These are phyloP conservation scores for Erannis defoliaria DNA, from an alignment of 2,888 invertebrate species.

Conservation along the genomic window DNA sequence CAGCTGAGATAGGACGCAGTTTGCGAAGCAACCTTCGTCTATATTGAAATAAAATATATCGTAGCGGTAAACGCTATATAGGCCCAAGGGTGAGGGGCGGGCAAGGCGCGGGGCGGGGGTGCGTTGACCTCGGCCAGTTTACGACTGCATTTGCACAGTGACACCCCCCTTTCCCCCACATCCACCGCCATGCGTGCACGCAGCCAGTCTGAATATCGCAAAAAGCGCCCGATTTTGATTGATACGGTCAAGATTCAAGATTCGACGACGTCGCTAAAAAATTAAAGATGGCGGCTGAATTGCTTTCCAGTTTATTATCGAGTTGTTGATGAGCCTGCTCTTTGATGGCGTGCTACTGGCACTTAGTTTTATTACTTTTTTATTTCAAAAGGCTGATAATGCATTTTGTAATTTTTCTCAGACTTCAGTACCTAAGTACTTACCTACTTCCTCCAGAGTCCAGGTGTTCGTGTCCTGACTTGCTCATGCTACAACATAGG, in stretches of 20 bases:
- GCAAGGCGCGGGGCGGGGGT: constrained; percentile 62
- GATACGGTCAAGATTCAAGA: constrained; percentile 67
- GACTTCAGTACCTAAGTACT: background rate
- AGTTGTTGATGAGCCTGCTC: constrained; percentile 45
- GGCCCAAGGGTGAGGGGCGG: constrained; percentile 55
- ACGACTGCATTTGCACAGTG: constrained; percentile 85
- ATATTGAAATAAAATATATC: constrained; percentile 60
- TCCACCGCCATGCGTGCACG: constrained; percentile 68
- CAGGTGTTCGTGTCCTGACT: too few relatives aligned
- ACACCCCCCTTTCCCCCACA: constrained; percentile 65
- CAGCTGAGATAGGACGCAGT: constrained; percentile 38
- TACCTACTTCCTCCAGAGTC: too few relatives aligned
- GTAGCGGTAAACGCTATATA: constrained; percentile 76
- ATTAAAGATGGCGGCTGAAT: constrained; percentile 60
- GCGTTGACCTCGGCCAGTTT: constrained; percentile 80
- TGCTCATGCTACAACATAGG: too few relatives aligned
- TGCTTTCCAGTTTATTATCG: constrained; percentile 56
- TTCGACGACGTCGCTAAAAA: constrained; percentile 62
- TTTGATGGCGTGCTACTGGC: constrained; percentile 28
- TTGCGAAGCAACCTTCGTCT: constrained; percentile 32
- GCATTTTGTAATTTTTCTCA: background rate
- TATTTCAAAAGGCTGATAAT: background rate
- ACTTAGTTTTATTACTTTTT: constrained; percentile 19
- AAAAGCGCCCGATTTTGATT: constrained; percentile 80
- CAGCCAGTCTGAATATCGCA: constrained; percentile 70